Evolutionary conservation across 2,113 vertebrate genomes (phyloP).

Genomic region (Nesogale talazaci): DNA sequence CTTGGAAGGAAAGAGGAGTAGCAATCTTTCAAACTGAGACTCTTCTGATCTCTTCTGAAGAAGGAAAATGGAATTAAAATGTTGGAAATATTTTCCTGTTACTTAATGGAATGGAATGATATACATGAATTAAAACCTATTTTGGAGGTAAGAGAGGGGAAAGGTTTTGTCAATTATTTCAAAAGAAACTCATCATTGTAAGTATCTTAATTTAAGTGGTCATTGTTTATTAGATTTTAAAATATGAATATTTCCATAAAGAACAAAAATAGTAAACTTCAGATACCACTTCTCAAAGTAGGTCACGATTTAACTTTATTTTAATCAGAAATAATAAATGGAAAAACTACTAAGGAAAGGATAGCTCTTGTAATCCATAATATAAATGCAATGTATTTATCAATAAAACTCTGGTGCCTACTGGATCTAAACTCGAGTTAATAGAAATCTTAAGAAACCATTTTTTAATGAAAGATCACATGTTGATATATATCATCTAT

Average conservation of each 20-base stretch:
- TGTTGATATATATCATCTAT: neutral
- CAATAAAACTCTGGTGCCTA: neutral
- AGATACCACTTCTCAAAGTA: neutral
- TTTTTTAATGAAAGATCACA: neutral
- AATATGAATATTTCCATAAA: neutral
- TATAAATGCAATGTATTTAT: neutral
- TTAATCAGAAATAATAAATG: neutral
- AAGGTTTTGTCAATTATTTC: constrained; percentile 6
- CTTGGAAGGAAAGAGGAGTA: neutral
- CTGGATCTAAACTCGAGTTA: neutral
- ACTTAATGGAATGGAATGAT: neutral
- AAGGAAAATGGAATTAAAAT: constrained; percentile 38
- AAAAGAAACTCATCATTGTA: constrained; percentile 26
- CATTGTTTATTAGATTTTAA: neutral
- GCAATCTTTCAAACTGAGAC: neutral
- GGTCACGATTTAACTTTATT: neutral
- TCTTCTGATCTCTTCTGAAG: constrained; percentile 11
- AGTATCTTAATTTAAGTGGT: neutral
- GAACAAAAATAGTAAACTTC: neutral
- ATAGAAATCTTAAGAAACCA: constrained; percentile 16
- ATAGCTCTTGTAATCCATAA: neutral
- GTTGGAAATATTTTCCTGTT: neutral
- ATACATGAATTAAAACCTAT: neutral
- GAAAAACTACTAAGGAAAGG: neutral
- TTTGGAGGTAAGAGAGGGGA: constrained; percentile 17